Evolutionary conservation across 1,140 invertebrate species (phyloP), one percentile per base, ranked within the genome.

Genomic region (Drosophila parabipectinata): DNA sequence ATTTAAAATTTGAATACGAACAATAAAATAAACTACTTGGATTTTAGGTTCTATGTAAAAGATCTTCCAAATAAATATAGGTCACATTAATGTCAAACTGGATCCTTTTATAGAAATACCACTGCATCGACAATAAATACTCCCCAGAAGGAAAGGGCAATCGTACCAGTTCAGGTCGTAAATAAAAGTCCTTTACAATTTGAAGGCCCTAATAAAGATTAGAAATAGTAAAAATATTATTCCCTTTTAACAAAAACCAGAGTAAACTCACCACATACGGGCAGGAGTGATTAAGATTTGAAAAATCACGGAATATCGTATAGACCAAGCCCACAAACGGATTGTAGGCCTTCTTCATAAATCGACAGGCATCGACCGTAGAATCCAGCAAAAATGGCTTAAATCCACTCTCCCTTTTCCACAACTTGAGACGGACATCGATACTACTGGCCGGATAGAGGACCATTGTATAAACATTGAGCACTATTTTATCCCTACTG

Each of bases 71-170:
- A 18, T 7, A 44, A 1, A 44, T 0, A 44, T 15, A 44, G 2
- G 41, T 44, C 1, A 44, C 14, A 44, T 44, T 44, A 44, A 18
- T 44, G 15, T 44, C 41, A 18, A 14, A 44, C 41, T 14, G n/a
- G 1, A 44, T 6, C 6, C 8, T 44, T 18, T 44, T 44, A 8
- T 44, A 18, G 41, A 44, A 44, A 12, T 44, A 44, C 41, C 41
- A 44, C 2, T 9, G 41, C 41, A 44, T 14, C 1, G 41, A 44
- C 14, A 44, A 6, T n/a, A 44, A 44, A 8, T 15, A 44, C 6
- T 44, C 41, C n/a, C 41, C 41, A 5, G 41, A 44, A 18, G 41
- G 41, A 44, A 44, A 15, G 41, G 41, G 41, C 8, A 44, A 44
- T 15, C 5, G n/a, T 9, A 44, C n/a, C 6, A 44, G 41, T 8